phyloP scores from a whole-genome alignment of 2,113 vertebrate species.

The Nothocercus nigrocapillus region DNA sequence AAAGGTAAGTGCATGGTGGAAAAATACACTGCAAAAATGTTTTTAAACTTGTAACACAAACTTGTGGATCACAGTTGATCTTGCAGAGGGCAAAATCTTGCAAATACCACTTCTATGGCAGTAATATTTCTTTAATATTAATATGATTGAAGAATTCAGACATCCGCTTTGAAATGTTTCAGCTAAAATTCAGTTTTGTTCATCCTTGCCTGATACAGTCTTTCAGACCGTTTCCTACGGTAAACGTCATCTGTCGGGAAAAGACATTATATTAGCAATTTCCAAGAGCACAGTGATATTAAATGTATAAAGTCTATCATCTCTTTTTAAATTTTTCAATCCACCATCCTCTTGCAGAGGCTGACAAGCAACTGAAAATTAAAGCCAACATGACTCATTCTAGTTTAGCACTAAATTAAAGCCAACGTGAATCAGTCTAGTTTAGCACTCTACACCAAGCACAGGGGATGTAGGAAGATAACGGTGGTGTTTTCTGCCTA shows the following conservation, averaged over 20 bases:
- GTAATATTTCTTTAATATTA: not conserved
- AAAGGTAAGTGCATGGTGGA: not conserved
- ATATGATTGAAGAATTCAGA: not conserved
- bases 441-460: not conserved
- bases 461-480: too few species aligned
- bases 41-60: not conserved
- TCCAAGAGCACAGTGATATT: not conserved
- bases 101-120: not conserved
- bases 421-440: not conserved
- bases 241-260: conserved; percentile 93
- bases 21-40: not conserved
- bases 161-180: conserved; percentile 50
- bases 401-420: not conserved
- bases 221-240: conserved; percentile 91
- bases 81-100: not conserved
- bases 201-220: conserved; percentile 82
- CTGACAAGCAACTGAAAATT: not conserved
- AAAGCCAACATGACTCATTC: not conserved
- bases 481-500: too few species aligned
- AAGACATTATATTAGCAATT: conserved; percentile 8
- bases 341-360: not conserved
- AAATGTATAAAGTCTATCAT: not conserved
- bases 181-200: conserved; percentile 68
- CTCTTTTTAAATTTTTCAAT: not conserved
- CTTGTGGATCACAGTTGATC: not conserved